Conservation (phyloP, 1,140 invertebrate genomes). For the Tetramorium simillimum region DNA sequence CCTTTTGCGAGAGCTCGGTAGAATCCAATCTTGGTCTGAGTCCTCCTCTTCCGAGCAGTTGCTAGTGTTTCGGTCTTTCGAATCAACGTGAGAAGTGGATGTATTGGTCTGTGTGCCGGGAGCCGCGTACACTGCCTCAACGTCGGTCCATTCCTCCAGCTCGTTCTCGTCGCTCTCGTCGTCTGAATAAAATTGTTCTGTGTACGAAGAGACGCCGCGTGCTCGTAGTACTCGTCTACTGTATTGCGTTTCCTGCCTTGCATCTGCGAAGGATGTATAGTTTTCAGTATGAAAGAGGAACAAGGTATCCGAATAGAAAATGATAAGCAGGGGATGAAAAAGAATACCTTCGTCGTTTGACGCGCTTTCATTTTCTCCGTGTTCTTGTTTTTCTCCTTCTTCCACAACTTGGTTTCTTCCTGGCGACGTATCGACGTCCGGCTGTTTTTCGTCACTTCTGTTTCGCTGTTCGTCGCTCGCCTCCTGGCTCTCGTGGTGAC, state of each 20-base stretch:
- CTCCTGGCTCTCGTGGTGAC: neutral
- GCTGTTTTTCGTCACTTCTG: neutral
- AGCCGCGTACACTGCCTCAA: constrained; percentile 74
- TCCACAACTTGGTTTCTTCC: neutral
- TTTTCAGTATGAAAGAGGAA: neutral
- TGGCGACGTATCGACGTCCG: neutral
- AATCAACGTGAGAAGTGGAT: constrained; percentile 67
- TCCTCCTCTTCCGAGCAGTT: constrained; percentile 77
- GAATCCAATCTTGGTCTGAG: constrained; percentile 83
- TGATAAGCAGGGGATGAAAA: neutral
- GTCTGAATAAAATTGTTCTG: constrained; percentile 81
- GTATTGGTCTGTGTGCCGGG: constrained; percentile 70
- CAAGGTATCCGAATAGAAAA: neutral
- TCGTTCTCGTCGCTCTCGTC: constrained; percentile 79
- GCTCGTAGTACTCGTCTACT: constrained; percentile 78
- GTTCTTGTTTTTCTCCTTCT: neutral
- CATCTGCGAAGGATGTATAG: neutral
- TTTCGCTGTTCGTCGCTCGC: constrained; percentile 15
- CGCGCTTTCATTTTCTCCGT: neutral
- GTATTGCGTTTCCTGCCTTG: constrained; percentile 67
- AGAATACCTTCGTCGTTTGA: constrained; percentile 28
- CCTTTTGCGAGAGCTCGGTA: constrained; percentile 82
- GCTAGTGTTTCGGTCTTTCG: constrained; percentile 63
- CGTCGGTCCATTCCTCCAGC: constrained; percentile 78
- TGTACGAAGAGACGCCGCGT: constrained; percentile 82